Conservation (phyloP, 2,888 invertebrate genomes). For the Nematopogon swammerdamellus region DNA sequence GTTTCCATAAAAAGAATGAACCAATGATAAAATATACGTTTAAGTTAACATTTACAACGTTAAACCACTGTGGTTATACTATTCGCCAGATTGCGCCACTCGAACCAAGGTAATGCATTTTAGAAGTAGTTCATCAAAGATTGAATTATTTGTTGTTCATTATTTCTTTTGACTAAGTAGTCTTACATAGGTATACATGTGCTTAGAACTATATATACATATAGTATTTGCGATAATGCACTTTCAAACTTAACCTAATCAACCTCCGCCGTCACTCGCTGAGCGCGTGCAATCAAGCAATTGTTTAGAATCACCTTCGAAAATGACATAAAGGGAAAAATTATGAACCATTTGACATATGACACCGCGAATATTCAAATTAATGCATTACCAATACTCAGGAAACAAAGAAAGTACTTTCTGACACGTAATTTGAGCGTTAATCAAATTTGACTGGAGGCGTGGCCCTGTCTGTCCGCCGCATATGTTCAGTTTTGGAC, state of each 20-base stretch:
- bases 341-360: constrained; percentile 56
- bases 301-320: not conserved
- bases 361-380: constrained; percentile 58
- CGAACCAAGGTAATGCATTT: too few relatives aligned
- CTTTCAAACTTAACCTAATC: not conserved
- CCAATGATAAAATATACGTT: too few relatives aligned
- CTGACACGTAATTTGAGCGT: constrained; percentile 51
- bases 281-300: not conserved
- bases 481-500: constrained; percentile 45
- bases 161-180: too few relatives aligned
- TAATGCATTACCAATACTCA: constrained; percentile 50
- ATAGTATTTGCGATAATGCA: too few relatives aligned
- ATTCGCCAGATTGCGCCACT: too few relatives aligned
- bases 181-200: too few relatives aligned
- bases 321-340: constrained; percentile 22
- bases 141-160: too few relatives aligned
- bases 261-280: not conserved
- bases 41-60: too few relatives aligned
- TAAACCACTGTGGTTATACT: too few relatives aligned
- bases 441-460: constrained; percentile 57
- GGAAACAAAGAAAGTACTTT: constrained; percentile 20
- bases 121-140: too few relatives aligned
- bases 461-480: constrained; percentile 39
- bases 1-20: too few relatives aligned
- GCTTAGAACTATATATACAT: too few relatives aligned